Evolutionary conservation across 2,888 invertebrate genomes (phyloP), one percentile per base, ranked within the genome.

Genomic region (Eupeodes luniger): DNA sequence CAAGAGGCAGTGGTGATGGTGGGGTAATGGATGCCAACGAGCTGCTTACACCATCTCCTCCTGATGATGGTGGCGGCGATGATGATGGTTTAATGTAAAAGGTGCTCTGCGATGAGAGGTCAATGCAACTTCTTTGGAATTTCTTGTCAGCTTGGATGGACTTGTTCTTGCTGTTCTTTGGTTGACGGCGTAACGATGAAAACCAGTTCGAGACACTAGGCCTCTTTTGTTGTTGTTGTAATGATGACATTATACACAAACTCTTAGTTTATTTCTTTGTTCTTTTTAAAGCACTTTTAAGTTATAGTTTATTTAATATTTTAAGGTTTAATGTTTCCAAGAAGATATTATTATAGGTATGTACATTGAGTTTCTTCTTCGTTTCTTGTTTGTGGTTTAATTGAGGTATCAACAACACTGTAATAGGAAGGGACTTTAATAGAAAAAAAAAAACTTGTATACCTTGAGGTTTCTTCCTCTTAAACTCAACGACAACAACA

Each of bases 141-240:
- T 92, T 92, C 89, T 93, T 93, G 77, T 91, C 92, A 4, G 89
- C 90, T 64, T 86, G 79, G 49, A 89, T 84, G 72, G 90, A 79
- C 40, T 90, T 85, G 51, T 90, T 89, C 90, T 91, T 92, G 90
- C 92, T 94, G 70, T 90, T 91, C 90, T 94, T 94, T 11, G 93
- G 92, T 90, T 93, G 94, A 6, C 97, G 95, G 91, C 96, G 95
- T 92, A 97, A 93, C 89, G 97, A 97, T 90, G 96, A 96, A 93
- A 97, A 97, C 97, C 97, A 97, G 93, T 96, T 96, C 90, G 96
- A 95, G 86, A 96, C 96, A 90, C 96, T 96, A 91, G 96, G 95
- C 89, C 96, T 95, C 90, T 96, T 95, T 92, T 96, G 95, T 90
- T 95, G 94, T 90, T 96, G 96, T 90, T 95, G 94, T 90, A 95